Percentiles rank a stretch among this genome's conserved stretches.
Conservation (phyloP, 2,113 vertebrate genomes). For the Oncorhynchus clarkii region DNA sequence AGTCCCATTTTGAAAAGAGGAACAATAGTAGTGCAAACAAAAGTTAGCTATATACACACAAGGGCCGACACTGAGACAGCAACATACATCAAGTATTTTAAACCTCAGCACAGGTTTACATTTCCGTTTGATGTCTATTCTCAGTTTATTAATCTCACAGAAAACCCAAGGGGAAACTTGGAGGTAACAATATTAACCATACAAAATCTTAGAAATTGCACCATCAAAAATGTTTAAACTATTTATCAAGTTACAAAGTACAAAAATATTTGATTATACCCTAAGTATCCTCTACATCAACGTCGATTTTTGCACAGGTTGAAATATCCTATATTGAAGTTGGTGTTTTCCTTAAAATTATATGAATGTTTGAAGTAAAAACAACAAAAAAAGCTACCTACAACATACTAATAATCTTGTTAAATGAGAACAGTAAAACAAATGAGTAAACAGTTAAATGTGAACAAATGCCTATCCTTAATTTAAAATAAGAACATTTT, state of each 20-base stretch:
- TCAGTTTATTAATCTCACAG: background rate
- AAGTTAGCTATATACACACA: background rate
- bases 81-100: too few relatives aligned
- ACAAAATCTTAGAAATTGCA: slow-evolving; percentile 4
- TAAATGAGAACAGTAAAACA: background rate
- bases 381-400: background rate
- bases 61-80: background rate
- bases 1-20: too few relatives aligned
- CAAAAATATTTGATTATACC: slow-evolving; percentile 2
- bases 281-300: background rate
- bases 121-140: background rate
- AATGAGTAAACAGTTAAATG: too few relatives aligned
- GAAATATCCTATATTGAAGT: background rate
- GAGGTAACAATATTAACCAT: background rate
- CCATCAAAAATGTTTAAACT: background rate
- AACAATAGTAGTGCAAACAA: too few relatives aligned
- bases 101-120: background rate
- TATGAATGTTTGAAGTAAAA: background rate
- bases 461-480: background rate
- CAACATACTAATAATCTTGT: background rate
- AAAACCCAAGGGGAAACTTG: background rate
- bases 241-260: background rate
- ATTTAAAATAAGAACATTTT: background rate
- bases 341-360: background rate
- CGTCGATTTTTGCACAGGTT: background rate